Evolutionary conservation across 2,797 vertebrate species (phyloP).

Genomic region (Oophaga sylvatica): DNA sequence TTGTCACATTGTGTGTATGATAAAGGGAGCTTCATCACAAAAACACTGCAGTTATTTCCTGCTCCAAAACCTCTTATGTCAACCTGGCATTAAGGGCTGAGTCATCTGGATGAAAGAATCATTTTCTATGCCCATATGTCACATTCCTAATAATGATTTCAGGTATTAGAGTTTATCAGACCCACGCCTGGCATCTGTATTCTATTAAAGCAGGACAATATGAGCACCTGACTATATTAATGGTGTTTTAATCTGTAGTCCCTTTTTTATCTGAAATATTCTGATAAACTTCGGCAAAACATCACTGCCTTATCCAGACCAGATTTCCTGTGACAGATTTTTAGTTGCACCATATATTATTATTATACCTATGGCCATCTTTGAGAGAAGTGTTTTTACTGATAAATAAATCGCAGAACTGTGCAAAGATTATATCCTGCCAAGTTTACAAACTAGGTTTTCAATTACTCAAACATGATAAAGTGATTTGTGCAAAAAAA

Average conservation of each 20-base stretch:
- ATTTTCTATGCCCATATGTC: slow-evolving; percentile 28
- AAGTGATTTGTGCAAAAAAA: neutral
- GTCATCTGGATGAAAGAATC: slow-evolving; percentile 9
- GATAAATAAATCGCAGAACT: neutral
- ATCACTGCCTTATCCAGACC: too few relatives aligned
- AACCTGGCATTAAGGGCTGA: slow-evolving; percentile 28
- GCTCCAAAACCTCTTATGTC: slow-evolving; percentile 31
- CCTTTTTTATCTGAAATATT: too few relatives aligned
- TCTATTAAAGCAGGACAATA: neutral
- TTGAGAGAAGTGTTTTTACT: too few relatives aligned
- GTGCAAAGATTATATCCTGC: neutral
- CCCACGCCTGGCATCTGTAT: neutral
- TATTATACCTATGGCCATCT: too few relatives aligned
- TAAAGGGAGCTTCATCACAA: slow-evolving; percentile 37
- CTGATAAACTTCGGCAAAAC: too few relatives aligned
- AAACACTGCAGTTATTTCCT: slow-evolving; percentile 55
- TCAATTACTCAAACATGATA: neutral
- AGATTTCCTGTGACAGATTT: too few relatives aligned
- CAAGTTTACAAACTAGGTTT: neutral
- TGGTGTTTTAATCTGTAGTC: too few relatives aligned
- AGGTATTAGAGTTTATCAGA: neutral
- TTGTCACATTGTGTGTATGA: slow-evolving; percentile 46
- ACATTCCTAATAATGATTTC: neutral
- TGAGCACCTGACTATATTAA: neutral
- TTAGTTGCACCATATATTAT: too few relatives aligned